Conservation (phyloP, 2,113 vertebrate species). For the Brienomyrus longianalis region DNA sequence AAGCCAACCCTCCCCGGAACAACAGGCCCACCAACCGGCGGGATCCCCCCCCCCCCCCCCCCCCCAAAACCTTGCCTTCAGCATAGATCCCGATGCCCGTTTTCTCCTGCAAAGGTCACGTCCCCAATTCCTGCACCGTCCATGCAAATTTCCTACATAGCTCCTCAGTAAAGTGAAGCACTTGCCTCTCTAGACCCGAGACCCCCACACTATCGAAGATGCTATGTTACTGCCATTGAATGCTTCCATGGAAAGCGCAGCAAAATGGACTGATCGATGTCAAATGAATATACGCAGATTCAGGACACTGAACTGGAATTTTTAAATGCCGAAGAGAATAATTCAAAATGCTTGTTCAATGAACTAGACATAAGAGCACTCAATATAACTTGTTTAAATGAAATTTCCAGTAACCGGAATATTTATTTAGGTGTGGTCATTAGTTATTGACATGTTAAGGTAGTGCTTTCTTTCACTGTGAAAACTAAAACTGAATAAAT, state of each 20-base stretch:
- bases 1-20: no score
- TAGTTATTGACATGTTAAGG: background rate
- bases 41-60: no score
- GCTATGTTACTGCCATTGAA: background rate
- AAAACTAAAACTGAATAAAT: background rate
- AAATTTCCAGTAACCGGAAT: background rate
- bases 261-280: background rate
- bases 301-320: background rate
- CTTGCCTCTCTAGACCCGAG: background rate
- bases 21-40: no score
- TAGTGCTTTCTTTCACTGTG: background rate
- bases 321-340: background rate
- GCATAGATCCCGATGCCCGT: background rate
- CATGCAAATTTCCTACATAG: background rate
- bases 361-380: background rate
- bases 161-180: background rate
- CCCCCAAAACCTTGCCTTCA: background rate
- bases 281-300: background rate
- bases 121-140: background rate
- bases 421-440: background rate
- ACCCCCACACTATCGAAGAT: background rate
- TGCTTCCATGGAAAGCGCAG: background rate
- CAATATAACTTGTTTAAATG: background rate
- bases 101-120: background rate
- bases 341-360: background rate